These are phyloP conservation scores for Psittacus erithacus DNA, from an alignment of 2,113 vertebrate genomes.

Conservation along the genomic window DNA sequence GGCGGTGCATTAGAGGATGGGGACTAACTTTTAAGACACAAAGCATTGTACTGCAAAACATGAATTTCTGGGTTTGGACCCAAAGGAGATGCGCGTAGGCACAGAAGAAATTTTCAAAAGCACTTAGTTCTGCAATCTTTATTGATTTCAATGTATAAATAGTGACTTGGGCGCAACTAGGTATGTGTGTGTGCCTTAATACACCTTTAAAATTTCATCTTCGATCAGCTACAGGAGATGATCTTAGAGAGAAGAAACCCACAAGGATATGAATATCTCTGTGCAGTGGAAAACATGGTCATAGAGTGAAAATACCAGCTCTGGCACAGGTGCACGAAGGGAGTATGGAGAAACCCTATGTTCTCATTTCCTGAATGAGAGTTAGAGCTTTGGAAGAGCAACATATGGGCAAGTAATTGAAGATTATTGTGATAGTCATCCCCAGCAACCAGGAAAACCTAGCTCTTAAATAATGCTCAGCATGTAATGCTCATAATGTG, in stretches of 20 bases:
- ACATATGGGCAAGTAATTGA: no score
- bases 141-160: background rate
- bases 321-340: accelerated
- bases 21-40: background rate
- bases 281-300: background rate
- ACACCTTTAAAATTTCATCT: background rate
- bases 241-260: background rate
- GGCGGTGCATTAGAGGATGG: background rate
- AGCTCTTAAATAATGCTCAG: background rate
- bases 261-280: background rate
- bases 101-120: background rate
- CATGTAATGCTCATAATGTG: background rate
- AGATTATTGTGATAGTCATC: background rate
- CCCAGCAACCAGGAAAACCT: background rate
- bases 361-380: background rate
- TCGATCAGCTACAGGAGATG: background rate
- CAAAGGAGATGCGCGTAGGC: accelerated
- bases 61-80: background rate
- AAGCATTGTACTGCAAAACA: background rate
- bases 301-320: background rate
- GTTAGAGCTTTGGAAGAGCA: background rate
- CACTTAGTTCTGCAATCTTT: background rate
- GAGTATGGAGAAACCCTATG: background rate
- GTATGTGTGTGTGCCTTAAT: background rate
- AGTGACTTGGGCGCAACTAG: background rate